A percentile compares a stretch with the other conserved stretches of the same genome.
phyloP scores from a whole-genome alignment of 2,113 vertebrate genomes.

The Dendropsophus ebraccatus region DNA sequence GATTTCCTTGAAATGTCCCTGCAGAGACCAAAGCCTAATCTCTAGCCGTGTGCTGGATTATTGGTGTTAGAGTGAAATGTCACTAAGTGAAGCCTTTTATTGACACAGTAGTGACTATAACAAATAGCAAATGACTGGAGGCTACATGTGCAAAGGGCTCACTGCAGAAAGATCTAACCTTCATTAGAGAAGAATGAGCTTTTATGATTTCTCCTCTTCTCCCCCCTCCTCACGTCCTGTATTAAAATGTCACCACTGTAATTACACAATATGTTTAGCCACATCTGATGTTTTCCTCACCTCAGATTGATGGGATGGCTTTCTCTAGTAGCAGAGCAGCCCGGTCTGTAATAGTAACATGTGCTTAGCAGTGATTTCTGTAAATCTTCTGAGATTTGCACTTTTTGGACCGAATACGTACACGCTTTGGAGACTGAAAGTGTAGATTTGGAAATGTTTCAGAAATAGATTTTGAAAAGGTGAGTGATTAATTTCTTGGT shows the following conservation, averaged over 20 bases:
- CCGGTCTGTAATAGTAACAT: slow-evolving; percentile 31
- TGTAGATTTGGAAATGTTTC: slow-evolving; percentile 18
- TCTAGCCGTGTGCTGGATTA: slow-evolving; percentile 55
- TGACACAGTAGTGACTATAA: slow-evolving; percentile 51
- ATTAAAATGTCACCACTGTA: slow-evolving; percentile 53
- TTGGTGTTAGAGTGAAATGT: slow-evolving; percentile 62
- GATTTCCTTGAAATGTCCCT: slow-evolving; percentile 59
- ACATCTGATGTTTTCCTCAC: slow-evolving; percentile 29
- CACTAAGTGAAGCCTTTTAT: slow-evolving; percentile 54
- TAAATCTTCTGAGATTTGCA: slow-evolving; percentile 44
- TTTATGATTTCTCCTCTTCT: slow-evolving; percentile 2
- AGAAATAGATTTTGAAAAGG: slow-evolving; percentile 21
- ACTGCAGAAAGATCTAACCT: slow-evolving; percentile 30
- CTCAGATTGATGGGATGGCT: slow-evolving; percentile 31
- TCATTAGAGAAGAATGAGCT: slow-evolving; percentile 36
- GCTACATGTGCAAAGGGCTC: slow-evolving; percentile 30
- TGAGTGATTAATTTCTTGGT: slow-evolving; percentile 12
- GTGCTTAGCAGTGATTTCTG: slow-evolving; percentile 43
- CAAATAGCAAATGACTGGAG: slow-evolving; percentile 40
- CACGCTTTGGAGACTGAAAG: not conserved
- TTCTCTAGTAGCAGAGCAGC: slow-evolving; percentile 30
- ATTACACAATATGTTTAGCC: slow-evolving; percentile 29
- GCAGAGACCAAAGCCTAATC: slow-evolving; percentile 60
- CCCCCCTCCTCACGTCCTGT: slow-evolving; percentile 12
- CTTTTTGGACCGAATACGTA: slow-evolving; percentile 19